These are phyloP conservation scores for Phlogophora meticulosa DNA, from an alignment of 2,888 invertebrate species.

Conservation along the genomic window DNA sequence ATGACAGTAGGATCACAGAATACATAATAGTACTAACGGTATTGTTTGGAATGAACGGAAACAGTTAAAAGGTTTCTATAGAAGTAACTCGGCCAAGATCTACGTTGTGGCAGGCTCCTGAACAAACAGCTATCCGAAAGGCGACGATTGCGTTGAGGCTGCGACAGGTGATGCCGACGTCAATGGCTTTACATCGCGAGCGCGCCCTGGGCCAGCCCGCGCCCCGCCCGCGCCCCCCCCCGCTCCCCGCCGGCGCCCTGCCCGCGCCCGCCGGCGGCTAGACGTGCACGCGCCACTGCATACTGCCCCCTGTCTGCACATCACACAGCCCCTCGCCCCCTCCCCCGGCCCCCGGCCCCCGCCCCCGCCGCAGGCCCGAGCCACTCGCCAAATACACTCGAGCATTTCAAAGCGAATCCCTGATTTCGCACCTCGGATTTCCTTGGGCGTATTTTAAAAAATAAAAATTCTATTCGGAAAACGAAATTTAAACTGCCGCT, in stretches of 20 bases:
- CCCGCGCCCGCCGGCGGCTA: constrained; percentile 14
- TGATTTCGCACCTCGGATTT: constrained; percentile 80
- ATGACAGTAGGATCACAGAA: too few species aligned
- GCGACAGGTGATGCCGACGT: constrained; percentile 21
- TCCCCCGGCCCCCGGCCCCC: constrained; percentile 18
- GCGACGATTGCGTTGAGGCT: constrained; percentile 21
- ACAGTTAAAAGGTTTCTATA: too few species aligned
- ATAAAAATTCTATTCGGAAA: constrained; percentile 75
- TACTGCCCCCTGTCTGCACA: constrained; percentile 29
- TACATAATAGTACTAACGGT: too few species aligned
- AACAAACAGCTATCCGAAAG: constrained; percentile 27
- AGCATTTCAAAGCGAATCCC: constrained; percentile 78
- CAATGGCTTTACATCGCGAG: constrained; percentile 25
- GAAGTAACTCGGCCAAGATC: constrained; percentile 14
- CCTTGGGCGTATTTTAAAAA: constrained; percentile 70
- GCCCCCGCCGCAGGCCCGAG: constrained; percentile 32
- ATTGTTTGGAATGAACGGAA: too few species aligned
- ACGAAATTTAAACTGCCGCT: constrained; percentile 76
- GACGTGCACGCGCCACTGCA: constrained; percentile 50
- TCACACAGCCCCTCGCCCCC: background rate
- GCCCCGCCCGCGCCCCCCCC: constrained; percentile 5
- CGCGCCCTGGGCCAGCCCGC: background rate
- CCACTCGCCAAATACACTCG: constrained; percentile 71
- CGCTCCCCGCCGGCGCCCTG: background rate
- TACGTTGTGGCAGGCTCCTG: constrained; percentile 10